Evolutionary conservation across 2,113 vertebrate genomes (phyloP).

Genomic region (Etheostoma cragini): DNA sequence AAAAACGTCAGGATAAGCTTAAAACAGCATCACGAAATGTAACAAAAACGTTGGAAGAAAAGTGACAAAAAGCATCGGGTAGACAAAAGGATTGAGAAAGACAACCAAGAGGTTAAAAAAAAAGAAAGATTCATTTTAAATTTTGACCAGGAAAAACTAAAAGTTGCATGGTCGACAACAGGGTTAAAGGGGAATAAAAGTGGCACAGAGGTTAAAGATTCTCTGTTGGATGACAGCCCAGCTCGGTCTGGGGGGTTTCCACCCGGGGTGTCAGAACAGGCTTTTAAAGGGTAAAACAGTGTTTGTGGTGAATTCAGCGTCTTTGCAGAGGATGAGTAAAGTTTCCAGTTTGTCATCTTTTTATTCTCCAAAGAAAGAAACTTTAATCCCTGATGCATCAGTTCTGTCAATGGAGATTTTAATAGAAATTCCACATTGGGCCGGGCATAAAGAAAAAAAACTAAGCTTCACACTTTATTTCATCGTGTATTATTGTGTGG

Average conservation of each 20-base stretch:
- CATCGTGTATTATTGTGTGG: neutral
- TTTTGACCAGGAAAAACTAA: too few relatives aligned
- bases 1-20: too few relatives aligned
- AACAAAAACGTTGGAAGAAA: too few relatives aligned
- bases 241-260: constrained; percentile 6
- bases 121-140: too few relatives aligned
- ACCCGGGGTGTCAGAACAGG: constrained; percentile 27
- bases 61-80: too few relatives aligned
- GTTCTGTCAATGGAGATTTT: constrained; percentile 43
- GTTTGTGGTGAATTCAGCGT: constrained; percentile 35
- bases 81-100: too few relatives aligned
- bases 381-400: constrained; percentile 30
- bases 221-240: neutral
- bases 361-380: constrained; percentile 19
- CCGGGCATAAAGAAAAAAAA: neutral
- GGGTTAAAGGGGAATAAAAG: too few relatives aligned
- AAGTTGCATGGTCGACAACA: too few relatives aligned
- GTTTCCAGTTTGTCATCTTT: neutral
- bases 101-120: too few relatives aligned
- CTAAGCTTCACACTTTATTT: constrained; percentile 6
- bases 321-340: neutral
- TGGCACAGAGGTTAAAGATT: neutral
- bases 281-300: neutral
- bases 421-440: constrained; percentile 5
- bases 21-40: too few relatives aligned